phyloP scores from a whole-genome alignment of 2,888 invertebrate species.

The Plusia festucae region DNA sequence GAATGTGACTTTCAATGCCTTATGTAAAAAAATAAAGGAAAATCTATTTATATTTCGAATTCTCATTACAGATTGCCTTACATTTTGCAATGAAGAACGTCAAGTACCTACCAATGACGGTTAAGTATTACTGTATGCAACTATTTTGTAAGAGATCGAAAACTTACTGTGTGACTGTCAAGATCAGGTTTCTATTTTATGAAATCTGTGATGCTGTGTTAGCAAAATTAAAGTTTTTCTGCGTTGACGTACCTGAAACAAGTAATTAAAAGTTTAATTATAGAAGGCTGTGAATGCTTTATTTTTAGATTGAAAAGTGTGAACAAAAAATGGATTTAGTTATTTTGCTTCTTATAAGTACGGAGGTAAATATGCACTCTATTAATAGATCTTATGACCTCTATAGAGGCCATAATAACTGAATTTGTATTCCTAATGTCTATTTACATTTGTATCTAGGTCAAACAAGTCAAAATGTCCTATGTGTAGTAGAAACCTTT shows the following conservation, averaged over 20 bases:
- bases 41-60: background rate
- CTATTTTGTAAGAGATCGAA: background rate
- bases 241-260: slow-evolving; percentile 44
- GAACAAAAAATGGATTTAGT: background rate
- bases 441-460: too few species aligned
- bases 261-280: slow-evolving; percentile 9
- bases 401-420: too few species aligned
- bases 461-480: too few species aligned
- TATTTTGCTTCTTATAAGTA: background rate
- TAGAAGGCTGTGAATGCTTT: background rate
- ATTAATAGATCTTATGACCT: background rate
- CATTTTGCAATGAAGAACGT: background rate
- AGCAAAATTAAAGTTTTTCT: slow-evolving; percentile 5
- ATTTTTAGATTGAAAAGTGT: background rate
- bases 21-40: background rate
- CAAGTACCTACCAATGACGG: background rate
- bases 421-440: too few species aligned
- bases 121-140: background rate
- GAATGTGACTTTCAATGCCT: background rate
- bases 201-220: slow-evolving; percentile 34
- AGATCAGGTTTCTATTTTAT: slow-evolving; percentile 39
- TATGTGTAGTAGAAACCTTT: too few species aligned
- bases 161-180: slow-evolving; percentile 30
- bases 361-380: background rate
- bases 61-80: background rate